A percentile compares a stretch with the other conserved stretches of the same genome.
These are phyloP conservation scores for Atrina japonica DNA, from an alignment of 2,888 invertebrate species.

Conservation along the genomic window DNA sequence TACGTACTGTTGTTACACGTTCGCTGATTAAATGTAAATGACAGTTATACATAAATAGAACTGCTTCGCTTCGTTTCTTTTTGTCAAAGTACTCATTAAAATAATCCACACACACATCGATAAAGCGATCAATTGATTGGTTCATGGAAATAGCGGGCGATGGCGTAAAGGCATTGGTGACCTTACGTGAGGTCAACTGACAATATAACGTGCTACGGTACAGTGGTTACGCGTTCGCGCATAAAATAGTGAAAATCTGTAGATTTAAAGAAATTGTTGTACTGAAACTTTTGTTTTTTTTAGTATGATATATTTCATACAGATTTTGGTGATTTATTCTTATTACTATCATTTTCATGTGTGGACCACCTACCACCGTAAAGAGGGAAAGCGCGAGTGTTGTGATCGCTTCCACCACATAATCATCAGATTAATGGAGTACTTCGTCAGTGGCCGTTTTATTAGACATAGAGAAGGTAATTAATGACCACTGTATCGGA, in stretches of 20 bases:
- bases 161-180: slow-evolving; percentile 21
- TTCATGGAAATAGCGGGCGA: slow-evolving; percentile 27
- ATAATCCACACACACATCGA: slow-evolving; percentile 40
- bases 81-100: slow-evolving; percentile 44
- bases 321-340: no score
- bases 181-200: slow-evolving; percentile 31
- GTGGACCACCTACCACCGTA: no score
- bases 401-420: no score
- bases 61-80: slow-evolving; percentile 26
- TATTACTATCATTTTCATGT: no score
- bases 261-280: no score
- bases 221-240: slow-evolving; percentile 36
- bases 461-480: no score
- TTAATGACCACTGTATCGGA: no score
- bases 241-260: slow-evolving; percentile 23
- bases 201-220: slow-evolving; percentile 26
- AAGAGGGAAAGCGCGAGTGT: no score
- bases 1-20: slow-evolving; percentile 8
- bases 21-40: slow-evolving; percentile 20
- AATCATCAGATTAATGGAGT: no score
- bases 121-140: slow-evolving; percentile 46
- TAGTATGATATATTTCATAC: no score
- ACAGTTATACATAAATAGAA: slow-evolving; percentile 31
- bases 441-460: no score
- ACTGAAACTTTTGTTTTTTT: no score